Conservation (phyloP, 2,888 invertebrate genomes). For the Synanthedon andrenaeformis region DNA sequence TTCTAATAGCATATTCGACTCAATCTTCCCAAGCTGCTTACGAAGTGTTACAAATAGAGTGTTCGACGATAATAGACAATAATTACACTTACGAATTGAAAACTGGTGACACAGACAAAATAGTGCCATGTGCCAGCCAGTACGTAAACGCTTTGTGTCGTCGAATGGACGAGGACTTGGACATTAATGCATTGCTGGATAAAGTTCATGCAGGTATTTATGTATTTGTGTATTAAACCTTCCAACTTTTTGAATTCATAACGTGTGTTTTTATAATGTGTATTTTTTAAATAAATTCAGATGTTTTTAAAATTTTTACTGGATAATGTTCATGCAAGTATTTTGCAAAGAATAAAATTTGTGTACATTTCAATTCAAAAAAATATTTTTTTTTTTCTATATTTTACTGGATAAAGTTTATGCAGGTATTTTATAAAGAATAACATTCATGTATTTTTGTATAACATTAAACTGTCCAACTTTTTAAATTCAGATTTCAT, state of each 20-base stretch:
- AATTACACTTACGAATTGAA: slow-evolving; percentile 41
- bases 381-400: too few species aligned
- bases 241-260: not conserved
- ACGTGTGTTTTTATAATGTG: too few species aligned
- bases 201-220: slow-evolving; percentile 56
- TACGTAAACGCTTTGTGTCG: slow-evolving; percentile 53
- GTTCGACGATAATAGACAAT: slow-evolving; percentile 35
- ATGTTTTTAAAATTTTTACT: too few species aligned
- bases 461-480: not conserved
- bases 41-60: slow-evolving; percentile 53
- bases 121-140: slow-evolving; percentile 43
- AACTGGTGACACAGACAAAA: slow-evolving; percentile 38
- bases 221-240: not conserved
- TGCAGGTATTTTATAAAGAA: slow-evolving; percentile 32
- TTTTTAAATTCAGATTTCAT: not conserved
- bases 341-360: too few species aligned
- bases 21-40: slow-evolving; percentile 48
- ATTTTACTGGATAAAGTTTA: slow-evolving; percentile 60
- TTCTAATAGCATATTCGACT: slow-evolving; percentile 49
- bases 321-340: too few species aligned
- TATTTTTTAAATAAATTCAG: too few species aligned
- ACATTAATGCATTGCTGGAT: slow-evolving; percentile 53
- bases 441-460: not conserved
- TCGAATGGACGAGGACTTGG: slow-evolving; percentile 42
- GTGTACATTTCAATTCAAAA: too few species aligned